phyloP scores from a whole-genome alignment of 1,140 invertebrate species.

The Acromyrmex heyeri region DNA sequence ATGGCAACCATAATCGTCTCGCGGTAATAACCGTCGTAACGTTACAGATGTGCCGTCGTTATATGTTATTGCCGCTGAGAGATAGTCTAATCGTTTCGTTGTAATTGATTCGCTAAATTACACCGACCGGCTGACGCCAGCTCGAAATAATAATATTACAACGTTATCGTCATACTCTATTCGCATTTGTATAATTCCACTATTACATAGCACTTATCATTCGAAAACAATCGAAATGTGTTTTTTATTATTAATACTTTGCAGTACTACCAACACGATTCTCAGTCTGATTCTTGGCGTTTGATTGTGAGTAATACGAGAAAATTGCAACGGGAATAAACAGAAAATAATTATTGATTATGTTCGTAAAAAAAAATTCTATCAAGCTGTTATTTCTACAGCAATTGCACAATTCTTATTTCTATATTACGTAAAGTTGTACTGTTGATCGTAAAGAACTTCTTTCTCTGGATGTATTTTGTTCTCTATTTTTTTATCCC shows the following conservation, averaged over 20 bases:
- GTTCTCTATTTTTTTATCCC: background rate
- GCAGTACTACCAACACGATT: background rate
- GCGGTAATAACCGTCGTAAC: constrained; percentile 53
- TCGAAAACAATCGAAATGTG: background rate
- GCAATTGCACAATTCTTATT: background rate
- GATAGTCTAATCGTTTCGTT: constrained; percentile 63
- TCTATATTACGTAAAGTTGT: background rate
- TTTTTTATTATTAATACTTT: background rate
- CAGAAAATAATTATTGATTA: background rate
- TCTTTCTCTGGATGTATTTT: background rate
- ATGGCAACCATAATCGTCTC: constrained; percentile 51
- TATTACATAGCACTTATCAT: constrained; percentile 24
- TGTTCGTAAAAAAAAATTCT: background rate
- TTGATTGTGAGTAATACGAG: background rate
- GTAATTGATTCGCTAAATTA: constrained; percentile 61
- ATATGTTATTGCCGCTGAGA: constrained; percentile 59
- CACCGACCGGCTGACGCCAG: constrained; percentile 30
- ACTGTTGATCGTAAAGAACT: background rate
- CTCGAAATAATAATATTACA: constrained; percentile 33
- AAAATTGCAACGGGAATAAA: background rate
- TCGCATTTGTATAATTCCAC: constrained; percentile 26
- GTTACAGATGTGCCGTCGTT: constrained; percentile 60
- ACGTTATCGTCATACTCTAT: constrained; percentile 14
- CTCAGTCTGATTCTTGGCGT: too few relatives aligned
- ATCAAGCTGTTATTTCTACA: background rate